Evolutionary conservation across 1,140 invertebrate species (phyloP).

Genomic region (Achroia grisella): DNA sequence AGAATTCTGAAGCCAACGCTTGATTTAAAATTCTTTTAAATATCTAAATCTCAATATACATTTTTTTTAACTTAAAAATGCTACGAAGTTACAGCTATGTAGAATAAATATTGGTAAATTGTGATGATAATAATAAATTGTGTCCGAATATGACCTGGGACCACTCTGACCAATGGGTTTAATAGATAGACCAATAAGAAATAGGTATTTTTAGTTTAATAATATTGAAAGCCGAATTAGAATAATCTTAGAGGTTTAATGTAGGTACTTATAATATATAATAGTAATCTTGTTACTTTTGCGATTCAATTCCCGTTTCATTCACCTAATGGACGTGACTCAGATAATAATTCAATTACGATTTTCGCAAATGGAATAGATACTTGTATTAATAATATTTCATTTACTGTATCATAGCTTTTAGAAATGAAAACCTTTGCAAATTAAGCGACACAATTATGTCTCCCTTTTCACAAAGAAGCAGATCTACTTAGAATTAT

Average conservation of each 20-base stretch:
- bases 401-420: constrained; percentile 14
- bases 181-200: no score
- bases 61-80: no score
- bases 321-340: constrained; percentile 36
- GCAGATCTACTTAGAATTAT: no score
- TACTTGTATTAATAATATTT: constrained; percentile 24
- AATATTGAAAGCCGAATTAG: no score
- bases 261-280: background rate
- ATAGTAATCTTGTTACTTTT: constrained; percentile 20
- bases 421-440: constrained; percentile 14
- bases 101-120: no score
- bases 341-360: constrained; percentile 38
- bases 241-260: no score
- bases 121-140: no score
- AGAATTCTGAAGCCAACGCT: background rate
- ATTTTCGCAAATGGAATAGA: constrained; percentile 24
- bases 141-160: no score
- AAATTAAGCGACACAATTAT: constrained; percentile 4
- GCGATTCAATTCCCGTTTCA: constrained; percentile 36
- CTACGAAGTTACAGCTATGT: no score
- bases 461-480: constrained; percentile 1
- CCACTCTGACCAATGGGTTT: no score
- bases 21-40: background rate
- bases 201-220: no score
- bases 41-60: no score